Percentiles rank a stretch among this genome's conserved stretches.
Evolutionary conservation across 2,113 vertebrate genomes (phyloP).

Genomic region (Phodopus roborovskii): DNA sequence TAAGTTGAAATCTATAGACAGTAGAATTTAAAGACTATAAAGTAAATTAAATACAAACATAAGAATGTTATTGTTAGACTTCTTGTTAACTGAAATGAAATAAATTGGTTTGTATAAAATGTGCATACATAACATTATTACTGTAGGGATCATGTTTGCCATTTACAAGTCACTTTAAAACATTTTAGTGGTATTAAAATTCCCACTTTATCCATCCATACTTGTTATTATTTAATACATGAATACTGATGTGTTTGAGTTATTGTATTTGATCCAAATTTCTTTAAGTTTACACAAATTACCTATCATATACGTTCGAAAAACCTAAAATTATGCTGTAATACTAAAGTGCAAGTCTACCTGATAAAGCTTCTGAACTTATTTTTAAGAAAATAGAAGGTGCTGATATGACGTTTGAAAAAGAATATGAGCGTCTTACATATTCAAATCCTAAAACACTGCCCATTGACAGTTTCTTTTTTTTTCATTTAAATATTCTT

Average conservation of each 20-base stretch:
- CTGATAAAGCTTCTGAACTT: background rate
- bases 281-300: background rate
- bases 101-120: slow-evolving; percentile 22
- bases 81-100: background rate
- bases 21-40: background rate
- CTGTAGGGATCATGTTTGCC: background rate
- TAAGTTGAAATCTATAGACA: background rate
- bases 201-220: background rate
- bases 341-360: background rate
- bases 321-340: background rate
- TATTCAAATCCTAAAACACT: background rate
- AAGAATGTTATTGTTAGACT: background rate
- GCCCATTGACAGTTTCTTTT: background rate
- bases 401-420: slow-evolving; percentile 14
- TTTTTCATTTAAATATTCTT: background rate
- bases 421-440: background rate
- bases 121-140: slow-evolving; percentile 27
- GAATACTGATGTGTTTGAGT: slow-evolving; percentile 1
- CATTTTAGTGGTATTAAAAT: background rate
- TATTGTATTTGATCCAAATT: background rate
- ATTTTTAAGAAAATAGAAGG: background rate
- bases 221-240: background rate
- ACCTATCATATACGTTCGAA: background rate
- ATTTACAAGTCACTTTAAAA: background rate
- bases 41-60: background rate